A percentile compares a stretch with the other conserved stretches of the same genome.
These are phyloP conservation scores for Xenus cinereus DNA, from an alignment of 2,113 vertebrate species.

Conservation along the genomic window DNA sequence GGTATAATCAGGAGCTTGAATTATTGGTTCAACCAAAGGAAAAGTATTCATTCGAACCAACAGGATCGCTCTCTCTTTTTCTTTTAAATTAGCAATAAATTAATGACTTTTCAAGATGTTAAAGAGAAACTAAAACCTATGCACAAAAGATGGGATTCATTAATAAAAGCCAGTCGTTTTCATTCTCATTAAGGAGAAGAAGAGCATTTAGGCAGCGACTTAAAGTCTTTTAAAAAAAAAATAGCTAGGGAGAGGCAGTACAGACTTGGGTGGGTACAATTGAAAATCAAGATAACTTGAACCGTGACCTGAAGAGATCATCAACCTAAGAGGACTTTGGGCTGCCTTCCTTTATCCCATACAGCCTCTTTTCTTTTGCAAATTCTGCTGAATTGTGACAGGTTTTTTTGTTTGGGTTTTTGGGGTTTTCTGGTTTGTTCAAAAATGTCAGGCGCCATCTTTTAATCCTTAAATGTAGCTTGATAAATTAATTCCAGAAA, in stretches of 20 bases:
- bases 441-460: constrained; percentile 52
- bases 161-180: constrained; percentile 54
- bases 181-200: constrained; percentile 65
- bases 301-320: constrained; percentile 68
- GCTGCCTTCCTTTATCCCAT: constrained; percentile 47
- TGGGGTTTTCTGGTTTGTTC: constrained; percentile 52
- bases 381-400: constrained; percentile 60
- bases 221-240: constrained; percentile 53
- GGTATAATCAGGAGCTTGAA: constrained; percentile 84
- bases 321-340: constrained; percentile 69
- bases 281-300: constrained; percentile 74
- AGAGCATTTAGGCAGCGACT: constrained; percentile 57
- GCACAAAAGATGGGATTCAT: constrained; percentile 69
- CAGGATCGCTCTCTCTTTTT: constrained; percentile 49
- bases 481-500: constrained; percentile 71
- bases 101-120: constrained; percentile 73
- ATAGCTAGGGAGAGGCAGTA: constrained; percentile 32
- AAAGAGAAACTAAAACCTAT: constrained; percentile 64
- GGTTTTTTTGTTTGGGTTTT: constrained; percentile 59
- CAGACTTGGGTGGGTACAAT: constrained; percentile 51
- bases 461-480: constrained; percentile 62
- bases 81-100: constrained; percentile 72
- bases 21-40: constrained; percentile 80
- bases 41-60: constrained; percentile 55
- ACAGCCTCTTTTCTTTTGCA: constrained; percentile 54